Evolutionary conservation across 2,888 invertebrate species (phyloP), one percentile per base, ranked within the genome.

Genomic region (Parapristionchus giblindavisi): DNA sequence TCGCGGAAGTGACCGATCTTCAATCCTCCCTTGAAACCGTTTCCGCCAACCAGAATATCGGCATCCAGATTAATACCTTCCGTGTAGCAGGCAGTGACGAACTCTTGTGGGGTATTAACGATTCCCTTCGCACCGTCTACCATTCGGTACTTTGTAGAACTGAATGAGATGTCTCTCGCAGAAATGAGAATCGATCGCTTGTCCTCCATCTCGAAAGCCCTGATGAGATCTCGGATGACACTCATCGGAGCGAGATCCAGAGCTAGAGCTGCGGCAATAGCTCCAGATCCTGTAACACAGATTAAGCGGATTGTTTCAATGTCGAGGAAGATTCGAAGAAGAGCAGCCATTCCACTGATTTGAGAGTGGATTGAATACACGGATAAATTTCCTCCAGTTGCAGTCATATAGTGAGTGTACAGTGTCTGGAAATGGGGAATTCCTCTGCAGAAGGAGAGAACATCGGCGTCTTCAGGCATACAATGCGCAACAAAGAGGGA

Each of bases 391-490:
- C 63, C 63, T 65, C 43, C 63, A 17, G 43, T 43, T 2, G 43
- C 43, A 3, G 63, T 65, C 63, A 65, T 40, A 17, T 43, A 24
- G 29, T 65, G 24, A 8, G 29, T 40, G 70, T 81, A 81, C 5
- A 78, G 29, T 2, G 70, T 34, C 40, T 77, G 75, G 72, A 81
- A 81, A 5, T 61, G 60, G 0, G 77, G 77, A 27, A 77, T 43
- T 6, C 75, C 77, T 24, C 54, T 58, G 52, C 75, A 61, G 60
- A 80, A 80, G 29, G 78, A 76, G 40, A 71, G 21, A 3, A 56
- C 70, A 21, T 71, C 56, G 5, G 56, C 34, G 29, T 38, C 38
- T 6, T 54, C 56, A 1, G 70, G 70, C 38, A 71, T 56, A 32
- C 56, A 56, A 4, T 48, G 54, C 14, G 54, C 40, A n/a, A 56